Conservation (phyloP, 2,113 vertebrate species). For the Neofelis nebulosa region DNA sequence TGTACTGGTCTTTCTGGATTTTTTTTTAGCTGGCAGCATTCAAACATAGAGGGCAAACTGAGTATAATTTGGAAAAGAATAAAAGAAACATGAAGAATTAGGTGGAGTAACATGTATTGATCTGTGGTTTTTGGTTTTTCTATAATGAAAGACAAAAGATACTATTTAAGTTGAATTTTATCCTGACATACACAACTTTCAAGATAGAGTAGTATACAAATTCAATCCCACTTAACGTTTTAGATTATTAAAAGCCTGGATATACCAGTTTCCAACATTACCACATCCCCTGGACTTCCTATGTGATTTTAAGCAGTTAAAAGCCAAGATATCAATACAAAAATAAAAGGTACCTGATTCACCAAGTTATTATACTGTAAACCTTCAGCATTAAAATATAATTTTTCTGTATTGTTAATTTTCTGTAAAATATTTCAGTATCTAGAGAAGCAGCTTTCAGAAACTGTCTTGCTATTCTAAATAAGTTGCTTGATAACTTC, state of each 20-base stretch:
- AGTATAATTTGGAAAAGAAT: neutral
- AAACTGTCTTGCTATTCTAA: neutral
- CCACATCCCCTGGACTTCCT: neutral
- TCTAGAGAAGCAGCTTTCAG: constrained; percentile 13
- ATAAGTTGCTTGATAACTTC: neutral
- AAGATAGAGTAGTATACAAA: neutral
- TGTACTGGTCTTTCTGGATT: neutral
- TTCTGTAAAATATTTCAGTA: neutral
- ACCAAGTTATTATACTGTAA: neutral
- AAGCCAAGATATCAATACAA: neutral
- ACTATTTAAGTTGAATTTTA: neutral
- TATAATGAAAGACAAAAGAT: neutral
- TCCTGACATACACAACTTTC: neutral
- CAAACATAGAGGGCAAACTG: neutral
- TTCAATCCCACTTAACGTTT: neutral
- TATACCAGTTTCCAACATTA: neutral
- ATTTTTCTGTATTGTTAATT: neutral
- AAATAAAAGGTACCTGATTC: neutral
- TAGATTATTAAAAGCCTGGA: neutral
- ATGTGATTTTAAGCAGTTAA: neutral
- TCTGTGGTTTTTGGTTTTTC: neutral
- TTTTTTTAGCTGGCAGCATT: neutral
- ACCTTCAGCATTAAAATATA: neutral
- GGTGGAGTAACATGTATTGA: neutral
- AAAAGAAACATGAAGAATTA: neutral